Percentiles rank a stretch among this genome's conserved stretches.
These are phyloP conservation scores for Gryllus bimaculatus DNA, from an alignment of 1,140 invertebrate genomes.

Conservation along the genomic window DNA sequence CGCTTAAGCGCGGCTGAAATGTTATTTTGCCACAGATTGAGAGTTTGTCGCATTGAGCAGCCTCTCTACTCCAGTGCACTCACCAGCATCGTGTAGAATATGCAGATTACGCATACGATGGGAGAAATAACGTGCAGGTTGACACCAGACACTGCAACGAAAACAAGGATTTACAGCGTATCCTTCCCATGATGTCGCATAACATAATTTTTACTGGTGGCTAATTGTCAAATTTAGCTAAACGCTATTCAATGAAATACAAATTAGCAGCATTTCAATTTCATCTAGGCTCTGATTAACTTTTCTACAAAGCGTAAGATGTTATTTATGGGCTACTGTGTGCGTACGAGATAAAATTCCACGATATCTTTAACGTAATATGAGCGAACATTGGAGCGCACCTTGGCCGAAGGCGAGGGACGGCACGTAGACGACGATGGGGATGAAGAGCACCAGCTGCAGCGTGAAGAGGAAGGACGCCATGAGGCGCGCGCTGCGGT, in stretches of 20 bases:
- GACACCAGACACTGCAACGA: conserved; percentile 28
- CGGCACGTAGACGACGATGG: conserved; percentile 34
- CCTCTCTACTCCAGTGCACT: conserved; percentile 31
- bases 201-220: not conserved
- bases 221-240: not conserved
- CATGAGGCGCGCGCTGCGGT: conserved; percentile 45
- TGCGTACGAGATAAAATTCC: too few species aligned
- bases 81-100: conserved; percentile 30
- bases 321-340: too few species aligned
- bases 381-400: too few species aligned
- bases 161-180: not conserved
- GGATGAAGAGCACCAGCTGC: conserved; percentile 28
- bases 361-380: too few species aligned
- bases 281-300: too few species aligned
- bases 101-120: conserved; percentile 27
- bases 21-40: too few species aligned
- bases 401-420: conserved; percentile 34
- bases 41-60: too few species aligned
- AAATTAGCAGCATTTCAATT: too few species aligned
- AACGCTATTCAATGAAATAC: too few species aligned
- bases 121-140: conserved; percentile 27
- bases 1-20: too few species aligned
- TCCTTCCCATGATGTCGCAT: not conserved
- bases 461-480: conserved; percentile 49
- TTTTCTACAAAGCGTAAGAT: too few species aligned